Percentiles rank a stretch among this genome's conserved stretches.
Conservation (phyloP, 2,888 invertebrate genomes). For the Perizoma affinitatum region DNA sequence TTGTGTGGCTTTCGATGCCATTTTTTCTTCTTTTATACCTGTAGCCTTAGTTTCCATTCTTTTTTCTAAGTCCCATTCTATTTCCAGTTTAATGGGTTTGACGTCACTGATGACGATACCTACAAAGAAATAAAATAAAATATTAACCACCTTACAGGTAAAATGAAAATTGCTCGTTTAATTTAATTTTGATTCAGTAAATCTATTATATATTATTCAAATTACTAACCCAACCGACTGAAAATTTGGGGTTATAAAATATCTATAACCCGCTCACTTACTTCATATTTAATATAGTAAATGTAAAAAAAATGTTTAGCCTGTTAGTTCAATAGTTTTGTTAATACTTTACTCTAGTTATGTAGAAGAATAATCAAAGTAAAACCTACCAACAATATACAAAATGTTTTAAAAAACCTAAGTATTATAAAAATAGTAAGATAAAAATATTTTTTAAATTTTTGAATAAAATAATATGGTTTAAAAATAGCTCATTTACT, state of each 20-base stretch:
- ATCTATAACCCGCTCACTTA: background rate
- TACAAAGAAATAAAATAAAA: slow-evolving; percentile 43
- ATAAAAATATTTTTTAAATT: background rate
- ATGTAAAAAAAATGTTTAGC: no score
- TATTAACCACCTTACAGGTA: slow-evolving; percentile 28
- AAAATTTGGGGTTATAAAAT: background rate
- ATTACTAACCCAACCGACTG: slow-evolving; percentile 9
- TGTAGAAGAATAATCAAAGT: background rate
- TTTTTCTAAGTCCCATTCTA: slow-evolving; percentile 30
- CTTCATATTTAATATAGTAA: no score
- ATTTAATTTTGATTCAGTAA: slow-evolving; percentile 4
- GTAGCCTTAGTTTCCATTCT: slow-evolving; percentile 17
- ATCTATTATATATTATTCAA: background rate
- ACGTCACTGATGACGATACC: slow-evolving; percentile 38
- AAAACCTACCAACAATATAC: background rate
- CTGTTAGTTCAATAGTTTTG: background rate
- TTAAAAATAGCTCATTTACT: background rate
- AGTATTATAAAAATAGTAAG: background rate
- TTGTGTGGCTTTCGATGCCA: slow-evolving; percentile 15
- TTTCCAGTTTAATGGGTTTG: slow-evolving; percentile 33
- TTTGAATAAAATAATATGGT: background rate
- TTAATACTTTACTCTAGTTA: background rate
- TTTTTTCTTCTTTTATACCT: slow-evolving; percentile 23
- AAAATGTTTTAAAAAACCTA: no score
- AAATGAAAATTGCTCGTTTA: slow-evolving; percentile 2